Percentiles rank a stretch among this genome's conserved stretches.
Evolutionary conservation across 2,113 vertebrate genomes (phyloP).

Genomic region (Misgurnus mizolepis): DNA sequence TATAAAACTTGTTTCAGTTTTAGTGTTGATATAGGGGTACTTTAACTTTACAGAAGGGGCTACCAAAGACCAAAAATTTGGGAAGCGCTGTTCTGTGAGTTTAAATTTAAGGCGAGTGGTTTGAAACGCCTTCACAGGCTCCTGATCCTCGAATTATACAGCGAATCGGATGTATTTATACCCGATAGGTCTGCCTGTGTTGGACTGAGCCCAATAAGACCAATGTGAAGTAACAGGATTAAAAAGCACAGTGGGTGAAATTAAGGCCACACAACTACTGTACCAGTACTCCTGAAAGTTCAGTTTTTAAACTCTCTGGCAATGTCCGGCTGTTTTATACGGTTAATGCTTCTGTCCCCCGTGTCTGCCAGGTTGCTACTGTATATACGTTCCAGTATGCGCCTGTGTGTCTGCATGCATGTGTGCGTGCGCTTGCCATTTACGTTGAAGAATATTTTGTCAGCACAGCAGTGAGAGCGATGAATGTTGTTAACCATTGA

Average conservation of each 20-base stretch:
- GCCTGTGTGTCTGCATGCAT: not conserved
- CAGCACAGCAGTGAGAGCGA: constrained; percentile 47
- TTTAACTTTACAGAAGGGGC: too few relatives aligned
- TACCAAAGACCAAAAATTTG: too few relatives aligned
- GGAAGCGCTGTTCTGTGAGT: not conserved
- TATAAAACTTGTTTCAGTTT: too few relatives aligned
- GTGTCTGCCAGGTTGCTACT: not conserved
- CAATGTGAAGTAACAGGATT: constrained; percentile 65
- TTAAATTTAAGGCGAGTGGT: constrained; percentile 66
- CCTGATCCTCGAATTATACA: constrained; percentile 63
- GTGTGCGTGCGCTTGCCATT: constrained; percentile 26
- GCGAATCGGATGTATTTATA: constrained; percentile 70
- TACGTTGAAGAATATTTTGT: constrained; percentile 48
- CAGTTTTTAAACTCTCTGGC: constrained; percentile 49
- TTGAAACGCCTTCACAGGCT: constrained; percentile 62
- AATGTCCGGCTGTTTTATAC: not conserved
- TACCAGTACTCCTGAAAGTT: constrained; percentile 59
- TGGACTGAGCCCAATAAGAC: constrained; percentile 61
- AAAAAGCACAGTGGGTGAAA: constrained; percentile 65
- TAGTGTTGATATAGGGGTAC: too few relatives aligned
- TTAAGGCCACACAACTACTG: constrained; percentile 60
- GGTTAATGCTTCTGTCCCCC: not conserved
- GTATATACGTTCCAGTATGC: constrained; percentile 1
- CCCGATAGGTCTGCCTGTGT: constrained; percentile 66
- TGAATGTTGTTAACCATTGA: constrained; percentile 58